Evolutionary conservation across 1,140 invertebrate species (phyloP), one percentile per base, ranked within the genome.

Genomic region (Littorina saxatilis): DNA sequence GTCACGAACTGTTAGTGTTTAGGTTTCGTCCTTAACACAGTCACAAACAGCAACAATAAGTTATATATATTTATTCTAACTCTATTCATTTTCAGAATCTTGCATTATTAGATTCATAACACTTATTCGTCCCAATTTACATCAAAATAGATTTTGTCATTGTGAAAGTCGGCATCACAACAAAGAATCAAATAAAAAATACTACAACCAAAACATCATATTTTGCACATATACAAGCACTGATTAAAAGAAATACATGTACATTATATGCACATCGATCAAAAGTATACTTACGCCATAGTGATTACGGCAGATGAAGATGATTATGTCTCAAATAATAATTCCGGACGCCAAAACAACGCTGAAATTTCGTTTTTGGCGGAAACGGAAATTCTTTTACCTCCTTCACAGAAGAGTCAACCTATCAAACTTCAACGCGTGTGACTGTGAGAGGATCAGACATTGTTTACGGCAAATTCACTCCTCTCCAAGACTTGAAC

Each of bases 261-360:
- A 9, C 9, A 23, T 58, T 58, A 23, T 58, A 23, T 58, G 13
- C 4, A 58, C 13, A 15, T 4, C n/a, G 55, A 11, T 4, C 15
- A 58, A 58, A 66, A 35, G 20, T 66, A 35, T 27, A 66, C 77
- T 63, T 68, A 79, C 77, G 77, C 52, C 77, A 79, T 79, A 2
- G 37, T 47, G 52, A 23, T 68, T 66, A 3, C 5, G 20, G 20
- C 29, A 66, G 77, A 79, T 79, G 58, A 32, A 47, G 17, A 17
- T 47, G 43, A 47, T 47, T 9, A 47, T 5, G 7, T 17, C 17
- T 9, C 43, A 47, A 47, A 9, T 17, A 52, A 52, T 23, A 23
- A 52, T 61, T 23, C 7, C 27, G 7, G 7, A 13, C n/a, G 58
- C 20, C 23, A 23, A 61, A 61, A 61, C 58, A 23, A 61, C 58